These are phyloP conservation scores for Lepidurus arcticus DNA, from an alignment of 1,140 invertebrate species.

Conservation along the genomic window DNA sequence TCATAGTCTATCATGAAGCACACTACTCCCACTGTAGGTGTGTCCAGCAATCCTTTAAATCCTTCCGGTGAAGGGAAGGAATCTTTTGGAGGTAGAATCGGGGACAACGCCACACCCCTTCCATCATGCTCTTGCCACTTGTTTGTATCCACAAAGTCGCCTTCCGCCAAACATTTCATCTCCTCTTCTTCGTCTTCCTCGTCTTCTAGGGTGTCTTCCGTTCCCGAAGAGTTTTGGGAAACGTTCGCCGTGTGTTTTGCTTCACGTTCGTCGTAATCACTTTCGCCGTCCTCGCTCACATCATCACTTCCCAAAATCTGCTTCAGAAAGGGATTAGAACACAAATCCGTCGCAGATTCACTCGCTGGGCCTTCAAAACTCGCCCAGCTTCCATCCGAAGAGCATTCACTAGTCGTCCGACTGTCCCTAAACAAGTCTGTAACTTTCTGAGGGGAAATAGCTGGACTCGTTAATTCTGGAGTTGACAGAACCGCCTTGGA, in stretches of 20 bases:
- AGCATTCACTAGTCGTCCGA: not conserved
- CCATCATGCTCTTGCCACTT: not conserved
- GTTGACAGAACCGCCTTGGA: not conserved
- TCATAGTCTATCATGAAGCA: not conserved
- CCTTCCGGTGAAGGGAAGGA: not conserved
- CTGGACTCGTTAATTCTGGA: not conserved
- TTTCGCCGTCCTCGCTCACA: not conserved
- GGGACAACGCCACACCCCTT: not conserved
- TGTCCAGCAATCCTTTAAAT: not conserved
- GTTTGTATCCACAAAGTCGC: not conserved
- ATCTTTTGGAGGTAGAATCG: not conserved
- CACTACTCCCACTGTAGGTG: not conserved
- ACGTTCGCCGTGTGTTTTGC: not conserved
- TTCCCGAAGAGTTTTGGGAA: not conserved
- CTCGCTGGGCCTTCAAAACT: not conserved
- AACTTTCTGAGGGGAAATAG: not conserved
- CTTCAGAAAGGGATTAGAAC: not conserved
- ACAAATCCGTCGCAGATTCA: not conserved
- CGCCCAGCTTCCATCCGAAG: not conserved
- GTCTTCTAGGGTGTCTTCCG: not conserved
- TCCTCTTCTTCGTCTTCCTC: not conserved
- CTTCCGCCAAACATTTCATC: not conserved
- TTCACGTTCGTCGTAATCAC: not conserved
- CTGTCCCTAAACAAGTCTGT: not conserved
- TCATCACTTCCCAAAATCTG: not conserved